These are phyloP conservation scores for Thymallus thymallus DNA, from an alignment of 2,113 vertebrate genomes.

Conservation along the genomic window DNA sequence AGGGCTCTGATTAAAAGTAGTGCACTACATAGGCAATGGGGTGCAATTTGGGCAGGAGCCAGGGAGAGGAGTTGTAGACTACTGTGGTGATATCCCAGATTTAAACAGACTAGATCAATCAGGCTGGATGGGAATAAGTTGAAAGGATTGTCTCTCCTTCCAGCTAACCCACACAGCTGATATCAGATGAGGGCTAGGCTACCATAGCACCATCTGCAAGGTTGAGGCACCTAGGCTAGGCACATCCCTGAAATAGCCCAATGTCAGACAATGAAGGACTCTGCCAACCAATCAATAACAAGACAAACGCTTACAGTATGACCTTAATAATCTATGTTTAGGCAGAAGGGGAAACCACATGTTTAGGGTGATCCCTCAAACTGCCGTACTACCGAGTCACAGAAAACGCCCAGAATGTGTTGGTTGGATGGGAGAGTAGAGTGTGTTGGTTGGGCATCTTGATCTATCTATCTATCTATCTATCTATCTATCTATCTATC, in stretches of 20 bases:
- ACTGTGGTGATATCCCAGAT: neutral
- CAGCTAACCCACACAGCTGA: neutral
- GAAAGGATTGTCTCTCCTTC: conserved; percentile 1
- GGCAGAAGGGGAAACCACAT: neutral
- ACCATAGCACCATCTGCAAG: no score
- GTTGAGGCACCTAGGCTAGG: no score
- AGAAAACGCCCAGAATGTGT: neutral
- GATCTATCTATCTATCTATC: no score
- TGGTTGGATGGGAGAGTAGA: neutral
- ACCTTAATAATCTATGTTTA: neutral
- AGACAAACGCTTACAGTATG: neutral
- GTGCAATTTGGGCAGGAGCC: no score
- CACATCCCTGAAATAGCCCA: neutral
- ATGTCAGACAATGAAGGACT: neutral
- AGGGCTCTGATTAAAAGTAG: no score
- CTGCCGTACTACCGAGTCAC: neutral
- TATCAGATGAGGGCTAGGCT: neutral
- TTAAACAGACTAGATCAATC: conserved; percentile 10
- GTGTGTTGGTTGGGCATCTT: neutral
- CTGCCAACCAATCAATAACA: neutral
- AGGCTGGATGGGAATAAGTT: conserved; percentile 2
- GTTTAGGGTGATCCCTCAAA: neutral
- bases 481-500: no score
- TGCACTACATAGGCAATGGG: no score
- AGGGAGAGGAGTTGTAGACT: neutral